phyloP scores from a whole-genome alignment of 1,140 invertebrate species.

The Cydia amplana region DNA sequence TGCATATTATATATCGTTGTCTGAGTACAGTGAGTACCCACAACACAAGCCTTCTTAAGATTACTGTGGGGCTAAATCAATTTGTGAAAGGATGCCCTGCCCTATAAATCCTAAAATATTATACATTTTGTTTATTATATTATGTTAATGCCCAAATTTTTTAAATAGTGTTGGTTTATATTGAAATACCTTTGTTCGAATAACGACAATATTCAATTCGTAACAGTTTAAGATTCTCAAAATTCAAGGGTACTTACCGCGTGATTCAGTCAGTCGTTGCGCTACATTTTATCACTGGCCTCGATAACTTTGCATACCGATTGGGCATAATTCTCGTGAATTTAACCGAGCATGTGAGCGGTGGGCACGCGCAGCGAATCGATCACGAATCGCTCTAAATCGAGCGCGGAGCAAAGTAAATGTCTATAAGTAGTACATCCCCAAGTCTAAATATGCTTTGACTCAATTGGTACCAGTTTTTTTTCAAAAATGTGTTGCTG shows the following conservation, averaged over 20 bases:
- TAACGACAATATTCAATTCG: background rate
- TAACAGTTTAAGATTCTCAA: background rate
- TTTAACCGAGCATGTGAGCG: background rate
- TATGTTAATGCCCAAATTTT: no score
- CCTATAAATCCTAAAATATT: no score
- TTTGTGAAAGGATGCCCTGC: no score
- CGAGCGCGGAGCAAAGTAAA: background rate
- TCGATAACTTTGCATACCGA: constrained; percentile 16
- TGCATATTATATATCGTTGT: no score
- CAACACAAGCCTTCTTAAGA: no score
- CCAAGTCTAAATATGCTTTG: no score
- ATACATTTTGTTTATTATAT: no score
- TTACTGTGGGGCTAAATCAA: no score
- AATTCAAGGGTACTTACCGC: background rate
- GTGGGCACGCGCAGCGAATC: background rate
- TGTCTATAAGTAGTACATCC: background rate
- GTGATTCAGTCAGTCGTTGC: background rate
- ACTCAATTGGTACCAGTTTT: no score
- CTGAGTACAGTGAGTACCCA: no score
- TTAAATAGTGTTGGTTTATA: background rate
- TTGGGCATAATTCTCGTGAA: constrained; percentile 4
- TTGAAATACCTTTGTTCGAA: background rate
- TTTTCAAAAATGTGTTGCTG: no score
- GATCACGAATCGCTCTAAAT: constrained; percentile 4
- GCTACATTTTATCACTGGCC: constrained; percentile 3